A percentile compares a stretch with the other conserved stretches of the same genome.
These are phyloP conservation scores for Nibea coibor DNA, from an alignment of 2,113 vertebrate species.

Conservation along the genomic window DNA sequence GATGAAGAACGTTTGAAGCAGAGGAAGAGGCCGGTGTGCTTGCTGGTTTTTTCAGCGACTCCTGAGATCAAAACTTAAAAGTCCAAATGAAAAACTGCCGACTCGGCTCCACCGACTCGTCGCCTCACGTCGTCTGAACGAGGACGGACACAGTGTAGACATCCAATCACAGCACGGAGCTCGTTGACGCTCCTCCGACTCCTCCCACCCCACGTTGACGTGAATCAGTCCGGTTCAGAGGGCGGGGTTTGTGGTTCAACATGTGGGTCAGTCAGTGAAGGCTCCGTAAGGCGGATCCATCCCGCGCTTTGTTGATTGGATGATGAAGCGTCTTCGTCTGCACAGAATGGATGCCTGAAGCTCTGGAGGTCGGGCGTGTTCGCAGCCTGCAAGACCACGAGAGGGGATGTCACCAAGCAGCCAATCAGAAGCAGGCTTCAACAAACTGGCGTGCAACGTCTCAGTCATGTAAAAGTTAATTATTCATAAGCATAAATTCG, in stretches of 20 bases:
- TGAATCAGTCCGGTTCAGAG: conserved; percentile 37
- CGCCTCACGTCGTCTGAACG: conserved; percentile 17
- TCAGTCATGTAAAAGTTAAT: no score
- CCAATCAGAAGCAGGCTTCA: no score
- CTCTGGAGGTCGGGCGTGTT: conserved; percentile 74
- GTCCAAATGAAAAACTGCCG: conserved; percentile 41
- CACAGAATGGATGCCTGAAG: conserved; percentile 83
- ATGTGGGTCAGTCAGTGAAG: conserved; percentile 78
- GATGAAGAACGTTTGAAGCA: neutral
- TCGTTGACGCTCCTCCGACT: conserved; percentile 1
- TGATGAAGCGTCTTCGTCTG: conserved; percentile 74
- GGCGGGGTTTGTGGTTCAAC: conserved; percentile 35
- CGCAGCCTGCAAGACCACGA: conserved; percentile 61
- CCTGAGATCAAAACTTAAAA: conserved; percentile 73
- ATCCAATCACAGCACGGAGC: conserved; percentile 31
- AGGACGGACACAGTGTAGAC: conserved; percentile 25
- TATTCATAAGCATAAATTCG: no score
- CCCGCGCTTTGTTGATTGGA: conserved; percentile 74
- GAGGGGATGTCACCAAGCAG: neutral
- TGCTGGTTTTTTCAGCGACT: conserved; percentile 63
- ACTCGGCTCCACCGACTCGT: conserved; percentile 30
- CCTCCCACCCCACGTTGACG: conserved; percentile 5
- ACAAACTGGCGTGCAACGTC: no score
- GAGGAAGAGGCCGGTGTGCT: conserved; percentile 57
- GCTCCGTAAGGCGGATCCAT: conserved; percentile 90